Base-by-base conservation (phyloP, 2,113 vertebrate genomes). In the Ophthalmolycus amberensis region DNA sequence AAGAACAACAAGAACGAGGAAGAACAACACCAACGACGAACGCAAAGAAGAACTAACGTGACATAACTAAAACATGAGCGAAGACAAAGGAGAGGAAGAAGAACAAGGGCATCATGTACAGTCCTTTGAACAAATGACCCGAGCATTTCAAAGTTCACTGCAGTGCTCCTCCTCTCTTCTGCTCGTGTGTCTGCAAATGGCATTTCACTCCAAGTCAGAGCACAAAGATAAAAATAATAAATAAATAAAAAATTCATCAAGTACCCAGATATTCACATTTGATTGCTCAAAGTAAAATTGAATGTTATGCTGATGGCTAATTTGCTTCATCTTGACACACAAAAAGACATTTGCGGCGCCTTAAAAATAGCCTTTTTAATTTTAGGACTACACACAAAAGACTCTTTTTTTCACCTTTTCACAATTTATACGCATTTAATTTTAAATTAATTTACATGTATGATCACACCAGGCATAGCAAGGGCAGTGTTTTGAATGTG, bases 401-500 rank as follows among this genome's bases (percentile, higher is more conserved):
- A 73, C 70, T 29, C 20, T 80, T 85, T 60, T 59, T 67, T 67
- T 42, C 59, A 80, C 37, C 79, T 75, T 75, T 85, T 82, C 32
- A 67, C 77, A 71, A 74, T 82, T 89, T 79, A 71, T 46, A 75
- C 70, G 71, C 46, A 50, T 85, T 86, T 82, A 6, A 85, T 86
- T 89, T 79, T 48, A 60, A 86, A 76, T 87, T 79, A 8, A 81
- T 90, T 91, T 54, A 37, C 72, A 85, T 76, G 1, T 75, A 85
- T 86, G 85, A 89, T 85, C 58, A 70, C 65, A 72, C 42, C 65
- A 20, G 79, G 32, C 76, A 74, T 72, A 93, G 87, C 88, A 87
- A 91, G 89, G 89, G 86, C 87, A 88, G 76, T 40, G 62, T 77
- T 80, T 64, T 85, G 52, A 91, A 84, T 79, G 65, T 66, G 54